Percentiles rank a stretch among this genome's conserved stretches.
Conservation (phyloP, 2,113 vertebrate genomes). For the Coracopsis vasa region DNA sequence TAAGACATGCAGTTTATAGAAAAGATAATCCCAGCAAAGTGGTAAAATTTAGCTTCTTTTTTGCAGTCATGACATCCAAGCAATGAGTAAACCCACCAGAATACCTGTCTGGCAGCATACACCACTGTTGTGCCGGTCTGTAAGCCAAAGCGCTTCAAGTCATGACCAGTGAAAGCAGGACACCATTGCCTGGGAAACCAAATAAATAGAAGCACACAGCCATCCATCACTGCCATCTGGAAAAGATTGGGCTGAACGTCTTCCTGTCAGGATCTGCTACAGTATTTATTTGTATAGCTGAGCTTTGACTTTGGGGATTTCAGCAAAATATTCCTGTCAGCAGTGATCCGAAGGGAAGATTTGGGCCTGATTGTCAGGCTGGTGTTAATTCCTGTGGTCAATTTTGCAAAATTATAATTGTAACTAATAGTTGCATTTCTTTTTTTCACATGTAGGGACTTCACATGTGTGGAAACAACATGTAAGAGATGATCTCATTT, state of each 20-base stretch:
- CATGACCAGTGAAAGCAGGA: conserved; percentile 73
- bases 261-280: conserved; percentile 81
- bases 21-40: not conserved
- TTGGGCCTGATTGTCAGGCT: conserved; percentile 57
- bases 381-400: conserved; percentile 60
- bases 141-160: conserved; percentile 66
- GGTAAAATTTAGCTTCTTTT: not conserved
- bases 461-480: conserved; percentile 16
- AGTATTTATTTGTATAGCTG: conserved; percentile 91
- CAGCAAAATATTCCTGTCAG: conserved; percentile 74
- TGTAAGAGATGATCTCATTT: conserved; percentile 26
- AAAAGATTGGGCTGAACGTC: conserved; percentile 85
- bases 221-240: conserved; percentile 94
- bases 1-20: not conserved
- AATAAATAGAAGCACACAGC: conserved; percentile 86
- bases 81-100: conserved; percentile 27
- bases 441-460: not conserved
- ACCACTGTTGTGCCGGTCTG: not conserved
- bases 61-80: not conserved
- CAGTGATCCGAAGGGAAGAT: conserved; percentile 70
- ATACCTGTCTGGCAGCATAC: conserved; percentile 50
- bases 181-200: conserved; percentile 81
- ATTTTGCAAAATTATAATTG: conserved; percentile 8
- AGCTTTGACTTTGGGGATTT: conserved; percentile 70
- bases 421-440: not conserved